Base-by-base conservation (phyloP, 2,113 vertebrate species). In the Pristiophorus japonicus region DNA sequence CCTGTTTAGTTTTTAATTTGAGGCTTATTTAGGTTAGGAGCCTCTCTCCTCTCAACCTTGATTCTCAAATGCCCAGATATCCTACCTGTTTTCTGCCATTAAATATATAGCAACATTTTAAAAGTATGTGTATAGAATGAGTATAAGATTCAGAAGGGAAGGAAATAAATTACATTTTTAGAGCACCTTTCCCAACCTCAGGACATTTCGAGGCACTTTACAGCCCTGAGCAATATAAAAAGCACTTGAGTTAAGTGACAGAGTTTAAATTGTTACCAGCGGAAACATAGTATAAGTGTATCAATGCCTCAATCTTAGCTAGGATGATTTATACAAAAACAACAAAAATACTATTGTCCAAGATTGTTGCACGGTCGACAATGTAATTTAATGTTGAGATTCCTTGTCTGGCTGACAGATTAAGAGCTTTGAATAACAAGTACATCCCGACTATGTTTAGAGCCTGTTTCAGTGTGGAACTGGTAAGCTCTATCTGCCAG, bases 331-430 rank as follows among this genome's bases (percentile, higher is more conserved):
- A 87, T 1, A 27, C 38, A 85, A 45, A 45, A 47, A 6, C 27
- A 81, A 81, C 75, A n/a, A 42, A 81, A 81, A 18, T 81, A 38
- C 11, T 18, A 38, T 81, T 81, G 4, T 75, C 30, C 30, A 75
- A 75, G 5, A 59, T 59, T 59, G 10, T 59, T 59, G 34, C 11
- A 75, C 34, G 73, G 18, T 11, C 10, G 34, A 75, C 73, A 70
- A 27, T 7, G 66, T 16, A 14, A 78, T 42, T 78, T 78, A 14
- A 38, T 38, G 66, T 27, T 70, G 22, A 78, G 75, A 38, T 78
- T 78, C 75, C 75, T 78, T n/a, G n/a, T 78, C 75, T 78, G 75
- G n/a, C 34, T 78, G n/a, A 38, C 75, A 78, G 75, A n/a, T 78
- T 78, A 78, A 78, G 14, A 38, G n/a, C 75, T 73, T 27, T 73